Percentiles rank a stretch among this genome's conserved stretches.
phyloP scores from a whole-genome alignment of 1,140 invertebrate species.

The Brachionus sp. region DNA sequence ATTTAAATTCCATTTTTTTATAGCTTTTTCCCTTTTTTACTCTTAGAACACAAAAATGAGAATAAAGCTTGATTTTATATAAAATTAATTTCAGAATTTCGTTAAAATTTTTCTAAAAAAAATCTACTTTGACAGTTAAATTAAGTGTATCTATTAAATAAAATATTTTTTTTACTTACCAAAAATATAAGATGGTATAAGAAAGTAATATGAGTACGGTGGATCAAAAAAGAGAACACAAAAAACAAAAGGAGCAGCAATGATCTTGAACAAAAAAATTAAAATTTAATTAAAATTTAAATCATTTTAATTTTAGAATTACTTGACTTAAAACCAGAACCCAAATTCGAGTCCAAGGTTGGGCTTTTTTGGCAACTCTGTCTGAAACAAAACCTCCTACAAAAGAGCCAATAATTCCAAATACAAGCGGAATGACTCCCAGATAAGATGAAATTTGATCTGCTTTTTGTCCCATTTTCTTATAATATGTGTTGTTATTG shows the following conservation, averaged over 20 bases:
- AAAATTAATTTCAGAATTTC: no score
- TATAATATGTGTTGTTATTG: conserved; percentile 60
- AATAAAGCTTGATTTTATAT: no score
- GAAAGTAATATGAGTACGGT: conserved; percentile 69
- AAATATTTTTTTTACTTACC: conserved; percentile 50
- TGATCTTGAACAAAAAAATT: conserved; percentile 48
- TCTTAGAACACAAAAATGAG: no score
- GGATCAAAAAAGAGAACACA: conserved; percentile 77
- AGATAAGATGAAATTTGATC: conserved; percentile 57
- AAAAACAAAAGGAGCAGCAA: conserved; percentile 81
- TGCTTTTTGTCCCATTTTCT: conserved; percentile 53
- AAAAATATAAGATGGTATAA: conserved; percentile 57
- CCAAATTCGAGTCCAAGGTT: conserved; percentile 73
- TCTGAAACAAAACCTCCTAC: conserved; percentile 82
- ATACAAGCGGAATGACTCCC: conserved; percentile 62
- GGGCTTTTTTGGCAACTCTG: conserved; percentile 72
- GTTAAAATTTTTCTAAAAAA: no score
- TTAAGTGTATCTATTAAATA: background rate
- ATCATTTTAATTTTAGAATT: conserved; percentile 38
- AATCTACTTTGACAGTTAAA: background rate
- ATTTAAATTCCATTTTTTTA: no score
- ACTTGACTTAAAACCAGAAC: conserved; percentile 74
- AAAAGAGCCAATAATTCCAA: conserved; percentile 80
- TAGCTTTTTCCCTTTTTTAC: no score
- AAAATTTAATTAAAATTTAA: background rate